Evolutionary conservation across 2,888 invertebrate genomes (phyloP), one percentile per base, ranked within the genome.

Genomic region (Drosophila recens): DNA sequence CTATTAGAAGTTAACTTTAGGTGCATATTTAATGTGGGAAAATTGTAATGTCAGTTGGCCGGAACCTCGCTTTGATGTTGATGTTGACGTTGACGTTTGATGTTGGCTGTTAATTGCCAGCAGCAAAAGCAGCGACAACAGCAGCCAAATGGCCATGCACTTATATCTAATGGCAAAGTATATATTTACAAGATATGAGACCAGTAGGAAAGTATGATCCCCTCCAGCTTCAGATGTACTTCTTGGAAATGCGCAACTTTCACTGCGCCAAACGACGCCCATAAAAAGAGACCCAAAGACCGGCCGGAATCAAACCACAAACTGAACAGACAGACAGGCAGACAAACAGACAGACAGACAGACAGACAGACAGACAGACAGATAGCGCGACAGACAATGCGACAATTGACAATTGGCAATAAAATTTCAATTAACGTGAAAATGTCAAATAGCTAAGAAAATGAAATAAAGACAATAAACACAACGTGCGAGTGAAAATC

Each of bases 1-100:
- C 33, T 64, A 67, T 58, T 56, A 68, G 72, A 73, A 71, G 61
- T 46, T 63, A 62, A 53, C 69, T 56, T 69, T 73, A 56, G 51
- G 42, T 85, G 85, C 85, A 85, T 82, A 75, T 78, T 80, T 85
- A 85, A 86, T 84, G 83, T 86, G 83, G 81, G 81, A 84, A 83
- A 74, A 76, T 79, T 51, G 80, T 83, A 71, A 68, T 59, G 58
- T 68, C 52, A 53, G 77, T 73, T 73, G 72, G 64, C 68, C 77
- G 73, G 73, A 73, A 68, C 67, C 54, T 38, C 54, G 82, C 84
- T 84, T 81, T 76, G 79, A 81, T 81, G 76, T 68, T 48, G 48
- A 10, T 81, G 72, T 68, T 48, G 48, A 10, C 1, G 27, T 23
- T 23, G 23, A 23, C 48, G 27, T 27, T 27, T 27, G 27, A 27